A percentile compares a stretch with the other conserved stretches of the same genome.
phyloP scores from a whole-genome alignment of 2,797 vertebrate species.

The Falco berigora region DNA sequence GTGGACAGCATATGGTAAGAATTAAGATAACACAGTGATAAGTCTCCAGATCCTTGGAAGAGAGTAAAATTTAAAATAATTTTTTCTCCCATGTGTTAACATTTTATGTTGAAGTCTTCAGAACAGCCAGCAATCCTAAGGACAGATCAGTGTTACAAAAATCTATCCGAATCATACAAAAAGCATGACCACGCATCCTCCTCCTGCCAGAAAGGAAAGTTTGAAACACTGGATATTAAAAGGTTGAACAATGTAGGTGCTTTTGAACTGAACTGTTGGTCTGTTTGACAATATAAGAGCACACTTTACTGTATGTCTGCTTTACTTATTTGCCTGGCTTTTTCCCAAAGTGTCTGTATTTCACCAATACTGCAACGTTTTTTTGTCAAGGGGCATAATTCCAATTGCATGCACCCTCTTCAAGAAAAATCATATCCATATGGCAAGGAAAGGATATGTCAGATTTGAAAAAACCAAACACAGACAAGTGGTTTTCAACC shows the following conservation, averaged over 20 bases:
- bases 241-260: neutral
- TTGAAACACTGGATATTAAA: neutral
- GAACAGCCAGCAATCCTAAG: neutral
- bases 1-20: neutral
- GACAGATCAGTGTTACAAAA: neutral
- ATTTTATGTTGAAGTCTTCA: neutral
- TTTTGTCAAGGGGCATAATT: neutral
- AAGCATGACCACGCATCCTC: neutral
- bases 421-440: neutral
- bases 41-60: neutral
- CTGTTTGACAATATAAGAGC: neutral
- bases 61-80: neutral
- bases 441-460: neutral
- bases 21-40: constrained; percentile 24
- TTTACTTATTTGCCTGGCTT: neutral
- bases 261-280: neutral
- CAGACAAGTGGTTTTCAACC: neutral
- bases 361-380: neutral
- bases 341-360: neutral
- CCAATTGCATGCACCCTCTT: neutral
- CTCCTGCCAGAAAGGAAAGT: neutral
- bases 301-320: neutral
- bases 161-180: neutral
- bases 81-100: neutral
- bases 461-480: neutral